Evolutionary conservation across 2,113 vertebrate genomes (phyloP), one percentile per base, ranked within the genome.

Genomic region (Mugil cephalus): DNA sequence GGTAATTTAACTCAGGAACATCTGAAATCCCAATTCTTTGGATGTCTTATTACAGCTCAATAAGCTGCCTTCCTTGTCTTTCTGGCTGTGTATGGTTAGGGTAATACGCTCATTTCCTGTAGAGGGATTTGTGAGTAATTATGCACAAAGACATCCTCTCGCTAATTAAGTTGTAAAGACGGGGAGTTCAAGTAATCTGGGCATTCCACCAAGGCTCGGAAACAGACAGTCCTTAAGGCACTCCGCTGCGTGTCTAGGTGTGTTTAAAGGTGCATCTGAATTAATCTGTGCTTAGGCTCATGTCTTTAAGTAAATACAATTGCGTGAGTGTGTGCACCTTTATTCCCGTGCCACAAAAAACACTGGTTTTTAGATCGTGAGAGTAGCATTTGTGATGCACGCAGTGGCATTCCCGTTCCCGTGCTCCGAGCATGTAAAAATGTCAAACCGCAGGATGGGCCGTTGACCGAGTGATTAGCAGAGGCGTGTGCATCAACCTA

Each of bases 91-190:
- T 19, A 51, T 64, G 50, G 68, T 69, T 79, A 60, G 62, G 74
- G 47, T 77, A 85, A 89, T 84, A 65, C 79, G 75, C 88, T 87
- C 62, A 88, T 87, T 88, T 89, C 79, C 79, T 89, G 83, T 72
- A 69, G 81, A 69, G 77, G 77, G 87, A 90, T 92, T 90, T 91
- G 85, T 88, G 85, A 91, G 86, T 92, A 86, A 85, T 91, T 88
- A 88, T 87, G 75, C 82, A 87, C 83, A 89, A 87, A 86, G 80
- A 90, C 80, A 84, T 91, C 80, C 85, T 84, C 77, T 80, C 74
- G 60, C 48, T 89, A 85, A 90, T 83, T 84, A 86, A 84, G 80
- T 88, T 83, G 79, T 84, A 84, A 84, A 83, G 80, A 88, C 75
- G 84, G 52, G 39, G 77, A 77, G 79, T 85, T 85, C 79, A 87